Evolutionary conservation across 2,888 invertebrate genomes (phyloP).

Genomic region (Ceramica pisi): DNA sequence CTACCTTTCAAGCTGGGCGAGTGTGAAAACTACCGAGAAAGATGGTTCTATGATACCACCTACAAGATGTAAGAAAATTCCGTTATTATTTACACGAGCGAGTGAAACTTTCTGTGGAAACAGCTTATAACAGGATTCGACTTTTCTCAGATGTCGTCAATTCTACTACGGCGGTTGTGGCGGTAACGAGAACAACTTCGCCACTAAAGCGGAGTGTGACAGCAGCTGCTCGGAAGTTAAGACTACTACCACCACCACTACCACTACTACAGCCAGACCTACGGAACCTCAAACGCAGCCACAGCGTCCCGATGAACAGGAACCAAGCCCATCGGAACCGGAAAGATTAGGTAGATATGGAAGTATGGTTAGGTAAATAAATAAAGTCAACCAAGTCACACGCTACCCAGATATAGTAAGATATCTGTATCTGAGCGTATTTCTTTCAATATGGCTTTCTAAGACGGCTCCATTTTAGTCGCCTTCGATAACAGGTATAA

Average conservation of each 20-base stretch:
- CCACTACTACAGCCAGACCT: conserved; percentile 74
- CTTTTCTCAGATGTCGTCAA: conserved; percentile 91
- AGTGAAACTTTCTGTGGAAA: not conserved
- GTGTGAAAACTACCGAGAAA: conserved; percentile 93
- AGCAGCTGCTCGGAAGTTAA: conserved; percentile 91
- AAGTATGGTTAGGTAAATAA: not conserved
- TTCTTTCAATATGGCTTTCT: too few species aligned
- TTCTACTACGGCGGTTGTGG: conserved; percentile 98
- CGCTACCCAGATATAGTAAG: too few species aligned
- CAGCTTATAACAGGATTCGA: not conserved
- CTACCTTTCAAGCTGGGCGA: conserved; percentile 94
- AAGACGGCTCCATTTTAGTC: too few species aligned
- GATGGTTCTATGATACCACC: conserved; percentile 96
- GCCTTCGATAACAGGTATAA: too few species aligned
- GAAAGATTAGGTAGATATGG: conserved; percentile 35
- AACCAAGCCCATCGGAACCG: conserved; percentile 5
- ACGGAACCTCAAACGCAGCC: conserved; percentile 14
- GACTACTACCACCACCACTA: conserved; percentile 65
- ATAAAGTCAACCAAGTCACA: too few species aligned
- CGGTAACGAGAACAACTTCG: conserved; percentile 97
- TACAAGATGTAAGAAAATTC: conserved; percentile 85
- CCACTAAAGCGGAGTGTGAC: conserved; percentile 92
- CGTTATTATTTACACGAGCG: not conserved
- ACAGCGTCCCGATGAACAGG: not conserved
- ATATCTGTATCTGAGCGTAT: too few species aligned